A percentile compares a stretch with the other conserved stretches of the same genome.
Evolutionary conservation across 2,113 vertebrate species (phyloP).

Genomic region (Megaceryle torquata): DNA sequence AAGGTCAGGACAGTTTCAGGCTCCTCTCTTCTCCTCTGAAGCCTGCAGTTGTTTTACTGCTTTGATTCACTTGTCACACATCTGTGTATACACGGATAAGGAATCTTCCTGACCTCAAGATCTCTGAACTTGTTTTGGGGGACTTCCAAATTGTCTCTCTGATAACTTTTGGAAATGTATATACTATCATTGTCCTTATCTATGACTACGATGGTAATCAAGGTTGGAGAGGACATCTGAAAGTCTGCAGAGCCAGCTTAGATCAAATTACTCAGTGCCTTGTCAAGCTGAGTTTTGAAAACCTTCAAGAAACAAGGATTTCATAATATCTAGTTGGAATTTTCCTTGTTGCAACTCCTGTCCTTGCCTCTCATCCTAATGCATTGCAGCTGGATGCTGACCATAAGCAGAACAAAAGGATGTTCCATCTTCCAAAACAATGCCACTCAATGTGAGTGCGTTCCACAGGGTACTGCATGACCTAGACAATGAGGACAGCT

Average conservation of each 20-base stretch:
- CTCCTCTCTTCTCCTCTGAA: background rate
- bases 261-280: background rate
- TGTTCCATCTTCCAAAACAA: background rate
- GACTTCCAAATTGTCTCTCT: background rate
- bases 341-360: background rate
- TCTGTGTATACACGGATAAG: background rate
- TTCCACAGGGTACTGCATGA: background rate
- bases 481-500: background rate
- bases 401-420: background rate
- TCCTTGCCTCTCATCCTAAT: background rate
- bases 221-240: background rate
- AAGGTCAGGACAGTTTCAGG: background rate
- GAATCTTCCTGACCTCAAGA: background rate
- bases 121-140: background rate
- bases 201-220: background rate
- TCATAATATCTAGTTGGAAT: background rate
- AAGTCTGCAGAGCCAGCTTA: background rate
- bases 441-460: fast-evolving
- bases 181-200: background rate
- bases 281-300: background rate
- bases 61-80: background rate
- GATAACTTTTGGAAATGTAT: background rate
- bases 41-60: background rate
- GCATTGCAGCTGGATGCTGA: background rate
- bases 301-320: background rate